phyloP scores from a whole-genome alignment of 2,797 vertebrate species.

The Lithobates sylvaticus region DNA sequence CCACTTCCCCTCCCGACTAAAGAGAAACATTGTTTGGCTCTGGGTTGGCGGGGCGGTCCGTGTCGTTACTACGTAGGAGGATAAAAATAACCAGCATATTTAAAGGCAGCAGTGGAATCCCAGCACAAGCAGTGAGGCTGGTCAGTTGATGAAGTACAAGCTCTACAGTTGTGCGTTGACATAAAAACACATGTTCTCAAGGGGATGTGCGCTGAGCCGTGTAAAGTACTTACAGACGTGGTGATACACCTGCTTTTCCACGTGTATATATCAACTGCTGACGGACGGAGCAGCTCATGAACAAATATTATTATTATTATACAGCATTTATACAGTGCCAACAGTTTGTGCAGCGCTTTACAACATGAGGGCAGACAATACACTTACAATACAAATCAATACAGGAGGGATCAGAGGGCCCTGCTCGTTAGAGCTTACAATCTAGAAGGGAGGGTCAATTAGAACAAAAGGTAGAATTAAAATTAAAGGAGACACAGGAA shows the following conservation, averaged over 20 bases:
- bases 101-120: constrained; percentile 95
- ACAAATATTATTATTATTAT: not conserved
- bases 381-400: no score
- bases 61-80: constrained; percentile 87
- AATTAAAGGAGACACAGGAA: not conserved
- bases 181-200: constrained; percentile 20
- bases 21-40: constrained; percentile 91
- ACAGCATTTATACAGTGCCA: no score
- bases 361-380: no score
- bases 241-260: constrained; percentile 65
- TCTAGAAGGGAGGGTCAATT: no score
- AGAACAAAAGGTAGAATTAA: not conserved
- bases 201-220: constrained; percentile 9
- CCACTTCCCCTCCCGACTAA: constrained; percentile 94
- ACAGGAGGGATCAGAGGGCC: no score
- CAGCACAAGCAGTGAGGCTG: constrained; percentile 87
- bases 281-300: not conserved
- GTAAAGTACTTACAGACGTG: constrained; percentile 59
- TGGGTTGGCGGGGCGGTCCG: constrained; percentile 82
- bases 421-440: no score
- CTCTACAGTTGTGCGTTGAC: constrained; percentile 65
- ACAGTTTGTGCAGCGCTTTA: no score
- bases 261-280: constrained; percentile 52
- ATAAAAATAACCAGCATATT: constrained; percentile 99
- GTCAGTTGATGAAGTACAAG: constrained; percentile 80